Evolutionary conservation across 2,113 vertebrate species (phyloP).

Genomic region (Monopterus albus): DNA sequence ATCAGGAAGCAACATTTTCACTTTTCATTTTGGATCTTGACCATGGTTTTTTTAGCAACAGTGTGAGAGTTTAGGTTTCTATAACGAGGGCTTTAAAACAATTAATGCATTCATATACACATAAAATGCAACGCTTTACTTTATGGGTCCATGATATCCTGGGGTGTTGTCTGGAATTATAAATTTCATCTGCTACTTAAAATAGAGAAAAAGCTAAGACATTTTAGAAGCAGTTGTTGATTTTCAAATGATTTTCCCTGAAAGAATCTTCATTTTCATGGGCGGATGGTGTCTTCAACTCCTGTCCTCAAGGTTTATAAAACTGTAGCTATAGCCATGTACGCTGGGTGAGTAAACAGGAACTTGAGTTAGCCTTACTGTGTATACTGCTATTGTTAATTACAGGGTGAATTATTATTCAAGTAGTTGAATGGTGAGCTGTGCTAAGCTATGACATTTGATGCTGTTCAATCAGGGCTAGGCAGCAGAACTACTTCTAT

Average conservation of each 20-base stretch:
- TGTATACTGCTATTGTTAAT: not conserved
- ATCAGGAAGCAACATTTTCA: conserved; percentile 17
- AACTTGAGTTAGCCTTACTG: not conserved
- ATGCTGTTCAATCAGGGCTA: not conserved
- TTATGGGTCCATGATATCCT: too few species aligned
- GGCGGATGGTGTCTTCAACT: not conserved
- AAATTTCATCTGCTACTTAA: too few species aligned
- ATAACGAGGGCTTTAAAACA: too few species aligned
- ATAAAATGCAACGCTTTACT: too few species aligned
- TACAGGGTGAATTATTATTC: not conserved
- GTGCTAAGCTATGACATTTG: not conserved
- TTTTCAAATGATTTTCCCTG: not conserved
- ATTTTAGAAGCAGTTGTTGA: not conserved
- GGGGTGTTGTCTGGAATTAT: too few species aligned
- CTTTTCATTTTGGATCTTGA: too few species aligned
- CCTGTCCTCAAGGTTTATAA: not conserved
- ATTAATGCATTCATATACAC: too few species aligned
- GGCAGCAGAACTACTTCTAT: not conserved
- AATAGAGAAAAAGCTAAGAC: too few species aligned
- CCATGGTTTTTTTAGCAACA: too few species aligned
- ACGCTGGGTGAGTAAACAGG: not conserved
- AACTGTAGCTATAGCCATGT: not conserved
- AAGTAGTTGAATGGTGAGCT: not conserved
- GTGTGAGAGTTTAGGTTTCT: too few species aligned
- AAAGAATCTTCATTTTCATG: not conserved